Percentiles rank a stretch among this genome's conserved stretches.
phyloP scores from a whole-genome alignment of 2,888 invertebrate genomes.

The Lissonota sp. region DNA sequence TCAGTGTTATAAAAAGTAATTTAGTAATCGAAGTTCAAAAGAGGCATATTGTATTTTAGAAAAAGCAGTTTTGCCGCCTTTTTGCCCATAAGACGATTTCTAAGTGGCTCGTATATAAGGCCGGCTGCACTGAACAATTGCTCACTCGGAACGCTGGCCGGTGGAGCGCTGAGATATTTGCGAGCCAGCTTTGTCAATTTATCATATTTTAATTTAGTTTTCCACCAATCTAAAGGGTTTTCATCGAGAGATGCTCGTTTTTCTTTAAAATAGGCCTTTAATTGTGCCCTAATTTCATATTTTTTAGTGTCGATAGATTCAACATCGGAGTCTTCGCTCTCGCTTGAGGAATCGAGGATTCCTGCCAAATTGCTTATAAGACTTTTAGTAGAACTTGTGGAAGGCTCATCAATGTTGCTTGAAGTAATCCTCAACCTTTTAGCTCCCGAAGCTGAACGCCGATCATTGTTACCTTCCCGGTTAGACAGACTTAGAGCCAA shows the following conservation, averaged over 20 bases:
- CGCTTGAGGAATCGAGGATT: background rate
- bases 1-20: too few relatives aligned
- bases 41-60: background rate
- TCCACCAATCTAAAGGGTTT: background rate
- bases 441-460: background rate
- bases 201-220: background rate
- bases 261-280: background rate
- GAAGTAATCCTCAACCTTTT: background rate
- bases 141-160: too few relatives aligned
- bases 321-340: background rate
- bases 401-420: background rate
- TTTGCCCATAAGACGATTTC: background rate
- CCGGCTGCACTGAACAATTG: background rate
- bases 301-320: background rate
- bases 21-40: background rate
- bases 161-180: too few relatives aligned
- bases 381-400: background rate
- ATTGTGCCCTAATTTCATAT: background rate
- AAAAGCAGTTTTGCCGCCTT: background rate
- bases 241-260: background rate
- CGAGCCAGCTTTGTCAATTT: too few relatives aligned
- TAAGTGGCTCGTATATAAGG: background rate
- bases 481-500: background rate
- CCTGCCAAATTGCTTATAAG: background rate
- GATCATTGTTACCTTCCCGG: background rate